These are phyloP conservation scores for Megatriorchis doriae DNA, from an alignment of 2,113 vertebrate species.

Conservation along the genomic window DNA sequence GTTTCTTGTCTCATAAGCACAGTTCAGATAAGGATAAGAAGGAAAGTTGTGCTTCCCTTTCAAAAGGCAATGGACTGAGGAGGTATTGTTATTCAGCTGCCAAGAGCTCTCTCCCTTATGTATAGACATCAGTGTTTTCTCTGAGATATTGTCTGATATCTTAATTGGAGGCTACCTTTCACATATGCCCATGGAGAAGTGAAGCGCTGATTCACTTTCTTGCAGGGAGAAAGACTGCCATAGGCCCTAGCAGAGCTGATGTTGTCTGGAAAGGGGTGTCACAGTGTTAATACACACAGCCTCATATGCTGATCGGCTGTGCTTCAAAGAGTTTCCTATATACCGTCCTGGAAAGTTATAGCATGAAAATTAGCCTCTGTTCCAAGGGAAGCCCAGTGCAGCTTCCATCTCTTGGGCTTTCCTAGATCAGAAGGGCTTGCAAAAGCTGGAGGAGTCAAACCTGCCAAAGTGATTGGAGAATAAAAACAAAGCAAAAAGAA, in stretches of 20 bases:
- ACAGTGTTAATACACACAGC: not conserved
- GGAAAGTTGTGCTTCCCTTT: slow-evolving; percentile 45
- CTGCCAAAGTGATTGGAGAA: not conserved
- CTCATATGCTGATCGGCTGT: not conserved
- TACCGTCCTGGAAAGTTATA: not conserved
- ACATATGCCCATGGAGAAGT: not conserved
- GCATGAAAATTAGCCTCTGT: not conserved
- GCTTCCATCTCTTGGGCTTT: not conserved
- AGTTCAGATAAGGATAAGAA: slow-evolving; percentile 62
- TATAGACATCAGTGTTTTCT: slow-evolving; percentile 52
- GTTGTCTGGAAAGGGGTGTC: not conserved
- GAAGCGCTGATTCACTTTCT: not conserved
- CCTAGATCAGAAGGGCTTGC: not conserved
- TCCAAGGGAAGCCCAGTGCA: not conserved
- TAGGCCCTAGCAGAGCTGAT: not conserved
- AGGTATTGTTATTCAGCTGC: slow-evolving; percentile 63
- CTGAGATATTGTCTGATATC: slow-evolving; percentile 54
- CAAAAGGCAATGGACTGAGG: slow-evolving; percentile 59
- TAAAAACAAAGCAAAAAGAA: not conserved
- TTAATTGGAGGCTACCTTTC: slow-evolving; percentile 55
- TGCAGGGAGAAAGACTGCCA: not conserved
- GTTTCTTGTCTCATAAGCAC: slow-evolving; percentile 53
- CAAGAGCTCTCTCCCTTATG: slow-evolving; percentile 54
- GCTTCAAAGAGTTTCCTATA: not conserved
- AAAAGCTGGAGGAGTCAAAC: not conserved